Conservation (phyloP, 2,888 invertebrate species). For the Lucinisca nassula region DNA sequence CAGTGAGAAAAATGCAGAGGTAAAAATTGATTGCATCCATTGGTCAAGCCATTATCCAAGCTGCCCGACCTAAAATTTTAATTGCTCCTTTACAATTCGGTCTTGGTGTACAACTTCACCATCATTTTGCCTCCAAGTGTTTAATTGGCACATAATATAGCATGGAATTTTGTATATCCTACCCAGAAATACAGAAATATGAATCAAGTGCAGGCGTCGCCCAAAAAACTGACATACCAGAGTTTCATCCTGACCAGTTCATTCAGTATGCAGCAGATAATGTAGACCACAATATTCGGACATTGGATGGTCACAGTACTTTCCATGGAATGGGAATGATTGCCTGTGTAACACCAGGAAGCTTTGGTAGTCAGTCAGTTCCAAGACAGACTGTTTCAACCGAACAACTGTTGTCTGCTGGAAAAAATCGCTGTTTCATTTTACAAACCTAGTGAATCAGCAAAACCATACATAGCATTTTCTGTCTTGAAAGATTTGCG, state of each 20-base stretch:
- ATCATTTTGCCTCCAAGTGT: slow-evolving; percentile 64
- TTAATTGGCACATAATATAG: slow-evolving; percentile 68
- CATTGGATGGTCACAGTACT: slow-evolving; percentile 46
- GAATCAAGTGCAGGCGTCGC: slow-evolving; percentile 65
- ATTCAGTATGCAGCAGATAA: slow-evolving; percentile 46
- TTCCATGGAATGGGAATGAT: slow-evolving; percentile 48
- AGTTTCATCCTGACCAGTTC: slow-evolving; percentile 2
- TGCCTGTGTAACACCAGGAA: slow-evolving; percentile 33
- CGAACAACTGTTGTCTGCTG: slow-evolving; percentile 31
- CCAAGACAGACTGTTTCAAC: not conserved
- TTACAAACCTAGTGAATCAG: not conserved
- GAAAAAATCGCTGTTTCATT: not conserved
- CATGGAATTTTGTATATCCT: slow-evolving; percentile 69
- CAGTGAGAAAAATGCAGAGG: slow-evolving; percentile 37
- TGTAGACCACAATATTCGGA: slow-evolving; percentile 45
- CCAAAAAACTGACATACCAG: slow-evolving; percentile 40
- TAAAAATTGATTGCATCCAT: slow-evolving; percentile 61
- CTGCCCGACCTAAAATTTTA: slow-evolving; percentile 40
- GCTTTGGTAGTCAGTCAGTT: slow-evolving; percentile 15
- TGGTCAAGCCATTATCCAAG: slow-evolving; percentile 70
- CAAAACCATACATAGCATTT: not conserved
- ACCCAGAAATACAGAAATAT: slow-evolving; percentile 67
- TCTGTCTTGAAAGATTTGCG: not conserved
- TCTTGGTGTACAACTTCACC: slow-evolving; percentile 67
- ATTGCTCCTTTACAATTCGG: slow-evolving; percentile 69